Conservation (phyloP, 2,888 invertebrate genomes). For the Lasius platythorax region DNA sequence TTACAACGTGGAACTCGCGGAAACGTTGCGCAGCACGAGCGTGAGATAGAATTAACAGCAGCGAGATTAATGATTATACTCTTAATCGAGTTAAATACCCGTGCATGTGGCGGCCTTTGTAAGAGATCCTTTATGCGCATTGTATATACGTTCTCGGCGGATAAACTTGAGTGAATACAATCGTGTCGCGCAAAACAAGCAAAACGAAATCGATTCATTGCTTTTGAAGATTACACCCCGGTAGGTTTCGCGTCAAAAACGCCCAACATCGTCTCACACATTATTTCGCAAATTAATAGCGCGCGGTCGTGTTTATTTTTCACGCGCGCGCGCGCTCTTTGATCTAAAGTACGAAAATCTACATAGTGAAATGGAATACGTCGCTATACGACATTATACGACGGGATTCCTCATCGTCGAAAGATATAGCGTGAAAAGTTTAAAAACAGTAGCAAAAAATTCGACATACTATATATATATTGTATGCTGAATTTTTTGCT, state of each 20-base stretch:
- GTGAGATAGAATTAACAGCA: conserved; percentile 47
- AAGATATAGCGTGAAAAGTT: conserved; percentile 1
- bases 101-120: conserved; percentile 52
- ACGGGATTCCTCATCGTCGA: neutral
- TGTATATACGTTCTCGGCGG: conserved; percentile 43
- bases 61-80: conserved; percentile 61
- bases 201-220: conserved; percentile 47
- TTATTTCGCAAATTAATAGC: conserved; percentile 36
- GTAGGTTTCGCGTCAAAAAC: conserved; percentile 15
- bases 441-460: conserved; percentile 8
- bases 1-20: conserved; percentile 21
- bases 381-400: neutral
- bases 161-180: conserved; percentile 52
- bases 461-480: neutral
- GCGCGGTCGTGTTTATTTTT: conserved; percentile 22
- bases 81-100: conserved; percentile 60
- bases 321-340: conserved; percentile 10
- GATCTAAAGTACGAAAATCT: conserved; percentile 14
- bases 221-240: conserved; percentile 35
- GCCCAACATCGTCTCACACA: neutral
- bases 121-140: conserved; percentile 48
- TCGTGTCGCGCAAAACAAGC: conserved; percentile 24
- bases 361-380: conserved; percentile 15
- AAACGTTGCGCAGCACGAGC: neutral
- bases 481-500: too few species aligned